phyloP scores from a whole-genome alignment of 1,140 invertebrate species.

The Ceratosolen solmsi region DNA sequence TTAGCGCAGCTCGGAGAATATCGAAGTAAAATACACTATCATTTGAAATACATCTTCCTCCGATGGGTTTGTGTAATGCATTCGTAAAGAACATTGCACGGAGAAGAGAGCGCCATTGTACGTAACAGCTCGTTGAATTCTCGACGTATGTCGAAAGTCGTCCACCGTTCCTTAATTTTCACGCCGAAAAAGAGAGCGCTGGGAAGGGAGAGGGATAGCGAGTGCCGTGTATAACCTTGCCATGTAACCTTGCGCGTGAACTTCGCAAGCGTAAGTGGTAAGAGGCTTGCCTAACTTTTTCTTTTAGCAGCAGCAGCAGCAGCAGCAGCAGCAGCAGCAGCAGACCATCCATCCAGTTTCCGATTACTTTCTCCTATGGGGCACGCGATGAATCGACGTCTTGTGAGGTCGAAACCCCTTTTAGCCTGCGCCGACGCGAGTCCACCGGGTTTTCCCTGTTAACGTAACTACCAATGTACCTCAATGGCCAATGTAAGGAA shows the following conservation, averaged over 20 bases:
- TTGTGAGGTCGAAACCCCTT: not conserved
- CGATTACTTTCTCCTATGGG: conserved; percentile 68
- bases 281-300: not conserved
- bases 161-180: not conserved
- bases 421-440: not conserved
- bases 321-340: not conserved
- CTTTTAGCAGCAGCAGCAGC: not conserved
- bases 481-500: not conserved
- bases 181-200: not conserved
- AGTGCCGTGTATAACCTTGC: conserved; percentile 61
- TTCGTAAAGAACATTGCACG: too few species aligned
- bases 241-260: conserved; percentile 67
- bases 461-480: not conserved
- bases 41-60: too few species aligned
- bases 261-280: conserved; percentile 39
- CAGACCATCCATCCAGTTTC: conserved; percentile 53
- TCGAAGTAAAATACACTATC: too few species aligned
- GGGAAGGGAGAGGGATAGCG: not conserved
- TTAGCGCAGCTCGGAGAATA: too few species aligned
- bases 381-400: not conserved
- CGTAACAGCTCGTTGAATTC: not conserved
- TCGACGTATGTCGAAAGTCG: conserved; percentile 5
- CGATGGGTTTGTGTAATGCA: too few species aligned
- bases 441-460: not conserved
- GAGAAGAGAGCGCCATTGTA: too few species aligned